Evolutionary conservation across 2,113 vertebrate genomes (phyloP).

Genomic region (Eudyptes chrysolophus): DNA sequence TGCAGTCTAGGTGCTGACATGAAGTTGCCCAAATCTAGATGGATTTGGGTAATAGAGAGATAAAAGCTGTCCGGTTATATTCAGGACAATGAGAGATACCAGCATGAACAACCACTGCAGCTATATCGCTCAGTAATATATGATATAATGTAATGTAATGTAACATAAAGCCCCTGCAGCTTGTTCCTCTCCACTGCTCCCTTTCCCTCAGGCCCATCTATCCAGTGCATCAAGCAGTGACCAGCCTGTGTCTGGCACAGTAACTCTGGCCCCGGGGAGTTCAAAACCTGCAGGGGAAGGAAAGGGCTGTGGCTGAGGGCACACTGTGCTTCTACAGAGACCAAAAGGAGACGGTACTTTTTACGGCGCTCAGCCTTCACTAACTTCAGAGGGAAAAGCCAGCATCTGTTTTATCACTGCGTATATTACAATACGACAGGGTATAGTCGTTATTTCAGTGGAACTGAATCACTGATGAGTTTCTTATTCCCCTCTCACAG

Average conservation of each 20-base stretch:
- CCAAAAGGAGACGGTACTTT: background rate
- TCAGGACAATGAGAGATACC: background rate
- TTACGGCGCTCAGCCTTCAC: background rate
- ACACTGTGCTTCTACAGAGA: background rate
- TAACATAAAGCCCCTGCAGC: background rate
- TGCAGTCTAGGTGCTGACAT: background rate
- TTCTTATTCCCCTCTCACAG: background rate
- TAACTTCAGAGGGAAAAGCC: background rate
- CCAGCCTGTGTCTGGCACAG: background rate
- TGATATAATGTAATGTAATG: background rate
- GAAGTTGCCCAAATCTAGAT: background rate
- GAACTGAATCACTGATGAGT: background rate
- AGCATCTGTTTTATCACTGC: background rate
- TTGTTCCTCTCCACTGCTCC: background rate
- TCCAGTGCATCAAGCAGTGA: background rate
- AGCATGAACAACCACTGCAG: background rate
- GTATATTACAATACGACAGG: background rate
- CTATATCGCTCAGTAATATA: background rate
- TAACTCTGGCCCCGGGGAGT: too few relatives aligned
- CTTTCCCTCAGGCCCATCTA: background rate
- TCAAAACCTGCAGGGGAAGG: background rate
- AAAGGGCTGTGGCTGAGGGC: background rate
- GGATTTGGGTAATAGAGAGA: background rate
- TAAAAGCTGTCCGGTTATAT: background rate
- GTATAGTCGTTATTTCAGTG: background rate